Conservation (phyloP, 2,797 vertebrate species). For the Nannoperca australis region DNA sequence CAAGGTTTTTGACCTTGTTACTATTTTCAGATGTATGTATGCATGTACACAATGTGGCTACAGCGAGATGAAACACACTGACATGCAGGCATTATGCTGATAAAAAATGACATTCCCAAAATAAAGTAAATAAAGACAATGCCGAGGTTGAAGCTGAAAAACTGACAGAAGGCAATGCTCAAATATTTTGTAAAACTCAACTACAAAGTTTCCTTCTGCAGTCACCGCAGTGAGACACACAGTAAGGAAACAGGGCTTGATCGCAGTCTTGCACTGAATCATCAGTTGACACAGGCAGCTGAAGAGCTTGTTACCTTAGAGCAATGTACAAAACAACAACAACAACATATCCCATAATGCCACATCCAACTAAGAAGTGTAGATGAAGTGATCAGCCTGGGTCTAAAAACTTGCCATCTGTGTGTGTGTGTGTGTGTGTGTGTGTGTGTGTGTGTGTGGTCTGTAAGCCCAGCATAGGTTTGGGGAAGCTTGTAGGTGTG, state of each 20-base stretch:
- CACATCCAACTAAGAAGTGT: slow-evolving; percentile 18
- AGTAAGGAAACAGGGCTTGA: slow-evolving; percentile 49
- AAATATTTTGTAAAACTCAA: slow-evolving; percentile 54
- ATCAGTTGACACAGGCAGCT: slow-evolving; percentile 53
- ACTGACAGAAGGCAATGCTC: slow-evolving; percentile 29
- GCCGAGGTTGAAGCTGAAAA: slow-evolving; percentile 18
- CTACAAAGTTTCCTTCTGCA: slow-evolving; percentile 31
- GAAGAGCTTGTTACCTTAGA: slow-evolving; percentile 41
- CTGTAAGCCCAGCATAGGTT: too few species aligned
- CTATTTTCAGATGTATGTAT: slow-evolving; percentile 65
- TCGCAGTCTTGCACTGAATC: slow-evolving; percentile 61
- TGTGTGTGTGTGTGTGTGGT: too few species aligned
- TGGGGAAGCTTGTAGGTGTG: not conserved
- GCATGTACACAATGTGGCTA: slow-evolving; percentile 19
- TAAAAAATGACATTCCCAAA: slow-evolving; percentile 33
- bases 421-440: not conserved
- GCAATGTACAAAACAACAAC: slow-evolving; percentile 31
- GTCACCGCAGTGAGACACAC: slow-evolving; percentile 25
- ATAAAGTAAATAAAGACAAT: slow-evolving; percentile 35
- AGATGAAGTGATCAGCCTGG: slow-evolving; percentile 6
- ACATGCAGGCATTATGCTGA: slow-evolving; percentile 21
- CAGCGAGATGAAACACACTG: slow-evolving; percentile 12
- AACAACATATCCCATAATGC: slow-evolving; percentile 36
- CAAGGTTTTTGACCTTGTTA: slow-evolving; percentile 56
- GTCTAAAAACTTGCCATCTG: not conserved